Evolutionary conservation across 2,113 vertebrate genomes (phyloP), one percentile per base, ranked within the genome.

Genomic region (Morone saxatilis): DNA sequence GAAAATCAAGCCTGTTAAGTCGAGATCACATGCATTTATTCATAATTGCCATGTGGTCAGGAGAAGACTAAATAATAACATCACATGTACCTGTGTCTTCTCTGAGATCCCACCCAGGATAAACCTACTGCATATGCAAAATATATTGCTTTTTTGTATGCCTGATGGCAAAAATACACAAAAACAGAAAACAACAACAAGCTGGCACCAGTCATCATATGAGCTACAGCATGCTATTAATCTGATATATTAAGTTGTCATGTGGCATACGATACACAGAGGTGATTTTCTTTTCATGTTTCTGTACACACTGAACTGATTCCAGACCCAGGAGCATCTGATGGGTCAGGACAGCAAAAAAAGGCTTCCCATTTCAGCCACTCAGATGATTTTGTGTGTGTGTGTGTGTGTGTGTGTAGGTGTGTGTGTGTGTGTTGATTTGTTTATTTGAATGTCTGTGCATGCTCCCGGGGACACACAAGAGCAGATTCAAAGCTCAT

Each of bases 401-500:
- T 66, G 57, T 50, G 48, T 48, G 41, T 25, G 41, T 38, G 41
- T 63, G n/a, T 77, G 57, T 17, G 13, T 65, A 56, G 45, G 47
- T 43, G 38, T 31, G 41, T 54, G 22, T 12, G 38, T 36, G 63
- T 45, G 73, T 66, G 71, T 45, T 84, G 68, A 87, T 88, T 87
- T 89, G 80, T 91, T 89, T 88, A 80, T 87, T 41, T 79, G 82
- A 88, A 53, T 86, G 87, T 84, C 50, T 86, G 17, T 79, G 68
- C 36, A 40, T 80, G 84, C 71, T 92, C 84, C 19, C 7, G 36
- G 80, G 71, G 71, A 90, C 82, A 68, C 43, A 63, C 79, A 56
- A 48, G 65, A 81, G 38, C 65, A 22, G 60, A 91, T 88, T 93
- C 84, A 89, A 88, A 92, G 90, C 83, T 77, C 71, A 69, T 66